These are phyloP conservation scores for Leucophenga montana DNA, from an alignment of 2,888 invertebrate species.

Conservation along the genomic window DNA sequence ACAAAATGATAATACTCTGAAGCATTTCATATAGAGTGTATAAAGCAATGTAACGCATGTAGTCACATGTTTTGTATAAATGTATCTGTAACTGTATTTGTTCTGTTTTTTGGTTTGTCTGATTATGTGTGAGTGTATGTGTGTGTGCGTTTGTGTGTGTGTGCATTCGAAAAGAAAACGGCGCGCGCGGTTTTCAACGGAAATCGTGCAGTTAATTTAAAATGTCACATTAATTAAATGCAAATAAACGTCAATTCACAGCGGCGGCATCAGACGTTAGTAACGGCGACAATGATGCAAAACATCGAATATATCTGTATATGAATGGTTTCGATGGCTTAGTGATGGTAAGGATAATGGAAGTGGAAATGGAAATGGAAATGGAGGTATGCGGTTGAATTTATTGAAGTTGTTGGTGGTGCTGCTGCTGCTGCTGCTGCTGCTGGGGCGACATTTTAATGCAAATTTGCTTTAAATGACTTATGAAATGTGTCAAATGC, in stretches of 20 bases:
- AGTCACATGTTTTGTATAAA: neutral
- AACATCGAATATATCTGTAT: neutral
- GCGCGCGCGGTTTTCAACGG: conserved; percentile 1
- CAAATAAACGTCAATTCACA: conserved; percentile 56
- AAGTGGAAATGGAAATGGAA: conserved; percentile 18
- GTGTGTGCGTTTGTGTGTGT: neutral
- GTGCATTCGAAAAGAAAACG: neutral
- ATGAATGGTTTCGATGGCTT: neutral
- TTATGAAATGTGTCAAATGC: conserved; percentile 51
- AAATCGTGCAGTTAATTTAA: conserved; percentile 52
- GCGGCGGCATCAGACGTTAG: neutral
- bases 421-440: conserved; percentile 12
- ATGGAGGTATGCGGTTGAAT: neutral
- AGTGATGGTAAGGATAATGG: too few relatives aligned
- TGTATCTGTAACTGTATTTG: too few relatives aligned
- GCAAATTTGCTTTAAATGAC: conserved; percentile 42
- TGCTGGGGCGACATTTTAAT: conserved; percentile 16
- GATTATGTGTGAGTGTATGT: neutral
- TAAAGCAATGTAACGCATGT: neutral
- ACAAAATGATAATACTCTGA: too few relatives aligned
- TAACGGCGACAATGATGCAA: neutral
- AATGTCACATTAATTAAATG: conserved; percentile 64
- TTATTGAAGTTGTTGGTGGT: conserved; percentile 2
- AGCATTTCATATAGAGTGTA: too few relatives aligned
- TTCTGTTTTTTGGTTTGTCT: too few relatives aligned